Conservation (phyloP, 2,113 vertebrate species). For the Charadrius vociferus region DNA sequence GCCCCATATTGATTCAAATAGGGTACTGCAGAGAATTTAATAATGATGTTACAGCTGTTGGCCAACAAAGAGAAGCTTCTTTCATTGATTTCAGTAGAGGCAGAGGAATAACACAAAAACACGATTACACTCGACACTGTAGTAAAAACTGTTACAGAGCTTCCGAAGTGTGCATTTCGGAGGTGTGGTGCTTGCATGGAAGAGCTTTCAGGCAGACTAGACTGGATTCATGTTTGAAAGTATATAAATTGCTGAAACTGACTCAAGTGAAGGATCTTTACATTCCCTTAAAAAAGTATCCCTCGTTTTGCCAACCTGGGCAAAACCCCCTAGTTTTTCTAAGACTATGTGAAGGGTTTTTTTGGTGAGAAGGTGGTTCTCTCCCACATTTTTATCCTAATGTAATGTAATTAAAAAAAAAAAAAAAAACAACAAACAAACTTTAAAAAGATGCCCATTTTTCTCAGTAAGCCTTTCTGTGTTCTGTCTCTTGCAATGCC, state of each 20-base stretch:
- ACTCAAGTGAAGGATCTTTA: not conserved
- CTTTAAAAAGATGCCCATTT: fast-evolving
- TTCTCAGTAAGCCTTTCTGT: not conserved
- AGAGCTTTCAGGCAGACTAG: not conserved
- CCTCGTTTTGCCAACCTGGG: not conserved
- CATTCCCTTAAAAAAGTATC: not conserved
- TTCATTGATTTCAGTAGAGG: constrained; percentile 62
- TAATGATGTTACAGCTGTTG: constrained; percentile 65
- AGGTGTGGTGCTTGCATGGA: not conserved
- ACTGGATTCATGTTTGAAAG: not conserved
- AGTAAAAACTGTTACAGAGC: not conserved
- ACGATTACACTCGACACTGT: not conserved
- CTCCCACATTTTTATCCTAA: not conserved
- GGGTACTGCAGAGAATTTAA: constrained; percentile 68
- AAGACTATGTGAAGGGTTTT: not conserved
- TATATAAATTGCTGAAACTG: not conserved
- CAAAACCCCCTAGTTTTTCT: not conserved
- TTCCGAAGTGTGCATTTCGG: not conserved
- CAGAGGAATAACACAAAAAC: constrained; percentile 50
- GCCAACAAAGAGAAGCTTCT: constrained; percentile 55
- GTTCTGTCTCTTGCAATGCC: not conserved
- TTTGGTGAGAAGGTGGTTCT: not conserved
- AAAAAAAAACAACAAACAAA: not conserved
- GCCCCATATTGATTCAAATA: constrained; percentile 76
- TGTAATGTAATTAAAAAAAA: not conserved